These are phyloP conservation scores for Caenorhabditis sulstoni DNA, from an alignment of 2,888 invertebrate genomes.

Conservation along the genomic window DNA sequence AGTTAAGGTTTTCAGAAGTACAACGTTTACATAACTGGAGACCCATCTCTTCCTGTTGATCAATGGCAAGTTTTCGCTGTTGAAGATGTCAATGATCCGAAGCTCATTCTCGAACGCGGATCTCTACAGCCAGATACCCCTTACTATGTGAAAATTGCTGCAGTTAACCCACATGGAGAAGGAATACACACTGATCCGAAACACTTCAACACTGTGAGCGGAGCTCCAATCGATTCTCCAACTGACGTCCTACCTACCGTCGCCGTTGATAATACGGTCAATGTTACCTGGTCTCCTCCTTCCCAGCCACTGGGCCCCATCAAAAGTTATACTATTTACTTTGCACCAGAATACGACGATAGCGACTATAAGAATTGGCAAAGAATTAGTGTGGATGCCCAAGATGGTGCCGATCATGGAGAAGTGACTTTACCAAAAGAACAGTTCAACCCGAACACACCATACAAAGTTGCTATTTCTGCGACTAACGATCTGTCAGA, in stretches of 20 bases:
- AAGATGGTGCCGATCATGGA: conserved; percentile 65
- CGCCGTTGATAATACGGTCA: conserved; percentile 76
- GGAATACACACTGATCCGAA: conserved; percentile 75
- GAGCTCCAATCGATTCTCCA: conserved; percentile 79
- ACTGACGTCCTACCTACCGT: conserved; percentile 74
- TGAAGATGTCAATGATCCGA: conserved; percentile 61
- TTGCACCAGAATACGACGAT: conserved; percentile 72
- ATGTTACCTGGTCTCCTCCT: conserved; percentile 76
- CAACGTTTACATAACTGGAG: conserved; percentile 78
- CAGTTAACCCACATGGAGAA: conserved; percentile 76
- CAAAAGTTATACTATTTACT: conserved; percentile 76
- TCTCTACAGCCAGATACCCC: conserved; percentile 79
- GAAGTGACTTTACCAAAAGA: conserved; percentile 73
- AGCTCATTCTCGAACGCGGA: conserved; percentile 74
- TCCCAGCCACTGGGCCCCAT: conserved; percentile 75
- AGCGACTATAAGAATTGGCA: conserved; percentile 77
- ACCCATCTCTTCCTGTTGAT: conserved; percentile 77
- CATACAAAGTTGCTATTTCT: conserved; percentile 73
- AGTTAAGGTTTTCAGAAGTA: conserved; percentile 70
- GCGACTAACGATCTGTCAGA: conserved; percentile 80
- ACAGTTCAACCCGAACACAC: conserved; percentile 72
- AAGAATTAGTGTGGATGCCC: conserved; percentile 66
- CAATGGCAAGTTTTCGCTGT: conserved; percentile 77
- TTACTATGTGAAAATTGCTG: conserved; percentile 78
- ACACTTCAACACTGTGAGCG: conserved; percentile 76